Evolutionary conservation across 2,113 vertebrate species (phyloP).

Genomic region (Nibea albiflora): DNA sequence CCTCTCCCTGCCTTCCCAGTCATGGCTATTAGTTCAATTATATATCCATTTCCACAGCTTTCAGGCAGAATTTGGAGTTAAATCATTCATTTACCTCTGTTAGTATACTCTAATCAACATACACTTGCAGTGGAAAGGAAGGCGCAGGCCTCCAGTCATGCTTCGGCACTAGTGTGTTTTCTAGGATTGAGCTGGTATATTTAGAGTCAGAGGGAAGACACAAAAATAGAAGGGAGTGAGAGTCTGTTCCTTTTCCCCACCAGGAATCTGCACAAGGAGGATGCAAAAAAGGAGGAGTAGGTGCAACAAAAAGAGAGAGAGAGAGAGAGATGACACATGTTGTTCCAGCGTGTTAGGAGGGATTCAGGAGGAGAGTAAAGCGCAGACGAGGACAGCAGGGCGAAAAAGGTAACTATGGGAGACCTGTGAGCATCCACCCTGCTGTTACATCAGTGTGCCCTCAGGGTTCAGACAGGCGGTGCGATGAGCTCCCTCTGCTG

Average conservation of each 20-base stretch:
- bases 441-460: constrained; percentile 71
- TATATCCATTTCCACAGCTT: background rate
- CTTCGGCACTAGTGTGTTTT: constrained; percentile 11
- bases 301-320: background rate
- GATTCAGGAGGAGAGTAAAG: background rate
- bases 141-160: background rate
- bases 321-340: background rate
- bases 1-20: background rate
- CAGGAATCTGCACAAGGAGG: constrained; percentile 9
- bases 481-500: constrained; percentile 78
- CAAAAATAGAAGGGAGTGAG: constrained; percentile 49
- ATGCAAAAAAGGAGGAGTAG: constrained; percentile 15
- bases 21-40: constrained; percentile 26
- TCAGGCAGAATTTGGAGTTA: constrained; percentile 11
- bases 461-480: constrained; percentile 55
- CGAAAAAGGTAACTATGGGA: constrained; percentile 35
- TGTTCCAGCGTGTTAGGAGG: background rate
- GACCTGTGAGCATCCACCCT: constrained; percentile 65
- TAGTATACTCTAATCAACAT: constrained; percentile 13
- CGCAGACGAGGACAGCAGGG: constrained; percentile 5
- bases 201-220: constrained; percentile 27
- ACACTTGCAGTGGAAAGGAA: constrained; percentile 1
- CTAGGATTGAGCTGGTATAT: constrained; percentile 43
- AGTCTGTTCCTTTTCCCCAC: constrained; percentile 24
- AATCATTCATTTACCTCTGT: constrained; percentile 25